Conservation (phyloP, 2,113 vertebrate genomes). For the Trogon melanurus region DNA sequence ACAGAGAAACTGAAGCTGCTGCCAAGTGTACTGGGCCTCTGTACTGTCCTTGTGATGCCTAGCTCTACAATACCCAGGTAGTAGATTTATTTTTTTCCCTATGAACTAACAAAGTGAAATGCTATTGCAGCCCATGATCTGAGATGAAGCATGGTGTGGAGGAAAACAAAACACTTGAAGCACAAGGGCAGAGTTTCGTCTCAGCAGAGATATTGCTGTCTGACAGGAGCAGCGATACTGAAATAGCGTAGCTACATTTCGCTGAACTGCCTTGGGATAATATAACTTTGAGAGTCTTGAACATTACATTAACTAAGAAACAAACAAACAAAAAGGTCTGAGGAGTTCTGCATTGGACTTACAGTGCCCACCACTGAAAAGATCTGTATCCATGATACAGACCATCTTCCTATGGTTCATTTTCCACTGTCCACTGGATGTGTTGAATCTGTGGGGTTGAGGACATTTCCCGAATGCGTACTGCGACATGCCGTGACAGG, state of each 20-base stretch:
- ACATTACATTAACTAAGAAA: background rate
- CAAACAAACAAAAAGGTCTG: background rate
- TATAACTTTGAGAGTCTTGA: background rate
- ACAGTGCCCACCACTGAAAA: background rate
- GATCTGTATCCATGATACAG: background rate
- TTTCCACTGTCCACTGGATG: background rate
- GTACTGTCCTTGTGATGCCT: background rate
- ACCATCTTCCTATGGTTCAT: background rate
- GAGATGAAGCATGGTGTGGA: background rate
- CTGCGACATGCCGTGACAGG: background rate
- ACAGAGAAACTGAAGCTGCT: background rate
- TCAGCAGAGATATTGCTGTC: background rate
- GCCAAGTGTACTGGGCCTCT: background rate
- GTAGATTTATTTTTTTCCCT: background rate
- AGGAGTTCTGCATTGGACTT: background rate
- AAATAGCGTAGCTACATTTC: background rate
- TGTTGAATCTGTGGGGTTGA: rapidly evolving
- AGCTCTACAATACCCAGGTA: background rate
- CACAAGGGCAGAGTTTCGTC: background rate
- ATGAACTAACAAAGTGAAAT: background rate
- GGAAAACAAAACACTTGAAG: background rate
- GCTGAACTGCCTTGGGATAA: background rate
- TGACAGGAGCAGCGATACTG: background rate
- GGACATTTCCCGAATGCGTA: background rate
- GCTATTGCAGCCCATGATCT: background rate